These are phyloP conservation scores for Sebastes schlegelii DNA, from an alignment of 2,113 vertebrate genomes.

Conservation along the genomic window DNA sequence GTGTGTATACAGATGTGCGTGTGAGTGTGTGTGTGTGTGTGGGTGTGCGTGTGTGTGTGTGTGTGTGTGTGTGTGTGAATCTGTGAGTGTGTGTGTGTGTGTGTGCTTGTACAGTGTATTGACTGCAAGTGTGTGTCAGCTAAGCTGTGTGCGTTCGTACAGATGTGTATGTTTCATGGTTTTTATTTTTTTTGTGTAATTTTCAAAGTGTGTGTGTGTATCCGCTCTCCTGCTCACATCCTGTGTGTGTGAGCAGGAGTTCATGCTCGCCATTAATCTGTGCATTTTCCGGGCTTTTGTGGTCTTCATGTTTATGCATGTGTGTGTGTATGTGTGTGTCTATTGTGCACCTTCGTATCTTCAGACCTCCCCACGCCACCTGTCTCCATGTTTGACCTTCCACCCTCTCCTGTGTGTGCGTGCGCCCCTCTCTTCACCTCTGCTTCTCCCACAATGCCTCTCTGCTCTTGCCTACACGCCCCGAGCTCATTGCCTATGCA, in stretches of 20 bases:
- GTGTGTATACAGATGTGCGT: constrained; percentile 21
- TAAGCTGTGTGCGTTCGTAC: neutral
- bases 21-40: neutral
- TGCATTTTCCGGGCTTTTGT: neutral
- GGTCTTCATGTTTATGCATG: neutral
- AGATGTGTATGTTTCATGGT: neutral
- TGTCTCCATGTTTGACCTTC: constrained; percentile 39
- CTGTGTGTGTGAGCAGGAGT: neutral
- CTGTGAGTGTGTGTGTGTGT: neutral
- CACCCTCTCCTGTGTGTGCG: constrained; percentile 16
- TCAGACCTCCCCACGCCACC: constrained; percentile 38
- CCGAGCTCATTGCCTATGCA: constrained; percentile 56
- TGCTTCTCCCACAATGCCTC: constrained; percentile 36
- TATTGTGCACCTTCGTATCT: neutral
- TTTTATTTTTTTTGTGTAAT: neutral
- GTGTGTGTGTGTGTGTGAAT: neutral
- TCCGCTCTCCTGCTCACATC: neutral
- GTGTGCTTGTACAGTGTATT: neutral
- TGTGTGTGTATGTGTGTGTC: neutral
- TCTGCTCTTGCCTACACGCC: constrained; percentile 23
- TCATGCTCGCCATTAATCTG: neutral
- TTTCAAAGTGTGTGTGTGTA: neutral
- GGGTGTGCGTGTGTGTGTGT: neutral
- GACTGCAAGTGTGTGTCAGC: neutral
- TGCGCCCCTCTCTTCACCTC: constrained; percentile 36